phyloP scores from a whole-genome alignment of 2,797 vertebrate species.

The Mus minutoides region DNA sequence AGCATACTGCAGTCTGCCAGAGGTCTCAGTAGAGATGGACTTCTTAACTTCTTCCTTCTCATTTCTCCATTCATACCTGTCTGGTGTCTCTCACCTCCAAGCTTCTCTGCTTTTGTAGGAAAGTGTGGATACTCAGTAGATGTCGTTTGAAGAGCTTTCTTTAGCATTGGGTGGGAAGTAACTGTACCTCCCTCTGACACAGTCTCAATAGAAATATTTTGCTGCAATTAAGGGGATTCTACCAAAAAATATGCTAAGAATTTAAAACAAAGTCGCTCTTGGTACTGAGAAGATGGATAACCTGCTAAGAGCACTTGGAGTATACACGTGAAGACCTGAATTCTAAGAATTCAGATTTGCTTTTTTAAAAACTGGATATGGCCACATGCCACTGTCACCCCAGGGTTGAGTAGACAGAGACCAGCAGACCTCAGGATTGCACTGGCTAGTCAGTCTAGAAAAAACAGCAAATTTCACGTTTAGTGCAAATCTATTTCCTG shows the following conservation, averaged over 20 bases:
- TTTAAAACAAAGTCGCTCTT: constrained; percentile 17
- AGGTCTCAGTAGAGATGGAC: not conserved
- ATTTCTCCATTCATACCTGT: not conserved
- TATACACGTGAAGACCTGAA: not conserved
- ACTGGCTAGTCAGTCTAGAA: not conserved
- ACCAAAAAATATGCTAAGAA: not conserved
- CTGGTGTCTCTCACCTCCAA: not conserved
- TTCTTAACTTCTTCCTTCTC: not conserved
- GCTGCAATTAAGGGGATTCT: not conserved
- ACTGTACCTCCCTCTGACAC: not conserved
- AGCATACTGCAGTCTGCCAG: not conserved
- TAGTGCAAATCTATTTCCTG: not conserved
- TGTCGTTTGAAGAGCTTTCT: not conserved
- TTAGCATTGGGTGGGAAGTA: not conserved
- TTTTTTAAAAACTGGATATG: not conserved
- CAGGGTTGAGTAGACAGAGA: not conserved
- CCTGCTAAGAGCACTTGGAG: not conserved
- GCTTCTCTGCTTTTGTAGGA: not conserved
- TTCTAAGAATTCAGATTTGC: not conserved
- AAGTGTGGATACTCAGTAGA: not conserved
- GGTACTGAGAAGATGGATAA: not conserved
- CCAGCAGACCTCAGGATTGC: not conserved
- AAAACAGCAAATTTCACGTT: not conserved
- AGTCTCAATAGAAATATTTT: not conserved
- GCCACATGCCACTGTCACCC: not conserved